A percentile compares a stretch with the other conserved stretches of the same genome.
Conservation (phyloP, 2,797 vertebrate species). For the Bradypodion pumilum region DNA sequence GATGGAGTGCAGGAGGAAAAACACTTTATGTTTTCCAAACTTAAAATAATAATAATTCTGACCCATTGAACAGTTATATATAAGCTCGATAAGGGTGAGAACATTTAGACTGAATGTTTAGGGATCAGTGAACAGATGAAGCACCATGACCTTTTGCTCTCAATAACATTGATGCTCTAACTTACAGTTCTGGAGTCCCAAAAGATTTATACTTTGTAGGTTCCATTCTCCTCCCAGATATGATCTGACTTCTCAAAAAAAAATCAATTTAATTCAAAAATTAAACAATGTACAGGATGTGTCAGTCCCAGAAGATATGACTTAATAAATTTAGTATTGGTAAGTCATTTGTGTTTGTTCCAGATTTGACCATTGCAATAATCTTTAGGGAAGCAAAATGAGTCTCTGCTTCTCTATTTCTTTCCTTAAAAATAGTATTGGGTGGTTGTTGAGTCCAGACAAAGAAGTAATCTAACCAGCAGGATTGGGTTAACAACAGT, state of each 20-base stretch:
- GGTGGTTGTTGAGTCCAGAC: too few species aligned
- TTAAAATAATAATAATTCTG: constrained; percentile 37
- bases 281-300: constrained; percentile 22
- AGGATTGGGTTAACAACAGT: too few species aligned
- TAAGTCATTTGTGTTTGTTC: neutral
- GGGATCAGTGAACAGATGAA: neutral
- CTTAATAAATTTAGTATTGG: constrained; percentile 39
- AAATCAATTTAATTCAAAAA: constrained; percentile 48
- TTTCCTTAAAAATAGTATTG: too few species aligned
- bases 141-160: constrained; percentile 20
- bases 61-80: neutral
- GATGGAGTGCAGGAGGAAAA: constrained; percentile 18
- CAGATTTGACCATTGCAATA: neutral
- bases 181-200: constrained; percentile 31
- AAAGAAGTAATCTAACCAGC: too few species aligned
- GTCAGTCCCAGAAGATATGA: constrained; percentile 16
- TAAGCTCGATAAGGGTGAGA: neutral
- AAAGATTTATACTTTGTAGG: neutral
- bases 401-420: too few species aligned
- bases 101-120: neutral
- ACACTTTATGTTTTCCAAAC: constrained; percentile 2
- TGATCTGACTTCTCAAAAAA: constrained; percentile 36
- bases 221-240: neutral
- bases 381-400: neutral
- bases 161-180: neutral